Base-by-base conservation (phyloP, 2,888 invertebrate species). In the Aleiodes alternator region DNA sequence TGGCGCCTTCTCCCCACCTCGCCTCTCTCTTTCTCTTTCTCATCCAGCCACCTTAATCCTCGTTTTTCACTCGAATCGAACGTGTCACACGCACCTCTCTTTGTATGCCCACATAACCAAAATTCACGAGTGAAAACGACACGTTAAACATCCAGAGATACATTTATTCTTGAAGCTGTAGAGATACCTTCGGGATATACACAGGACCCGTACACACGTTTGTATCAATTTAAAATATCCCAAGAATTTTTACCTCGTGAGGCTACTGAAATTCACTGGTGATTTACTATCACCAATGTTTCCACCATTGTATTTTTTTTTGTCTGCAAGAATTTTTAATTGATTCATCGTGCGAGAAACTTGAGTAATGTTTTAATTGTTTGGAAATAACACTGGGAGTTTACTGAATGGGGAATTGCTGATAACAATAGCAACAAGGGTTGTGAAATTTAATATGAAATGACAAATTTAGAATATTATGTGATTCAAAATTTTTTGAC, bases 1-100 rank as follows among this genome's bases (percentile, higher is more conserved):
- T 75, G 75, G 75, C 75, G 75, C 75, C 75, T 71, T 70, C 51
- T 64, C 64, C 56, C 71, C 70, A 70, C 70, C 6, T 6, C 6
- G 34, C 34, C 34, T 6, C 34, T 34, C 61, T 53, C 64, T 23
- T 23, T 23, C 23, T 23, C 23, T 23, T 23, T 23, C 72, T 72
- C 50, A 31, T 53, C 16, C 61, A 16, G 0, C 14, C 14, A 53
- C 29, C 3, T 55, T 69, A 53, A 53, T 69, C 55, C 55, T 69
- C 55, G 38, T 69, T 68, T 68, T 68, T 68, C 50, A 68, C 51
- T 68, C 68, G 68, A 51, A 51, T 68, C 51, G 68, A 64, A 64
- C 64, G 68, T 51, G 51, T 51, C 68, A 64, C 64, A 64, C 48
- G 64, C 68, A 68, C 50, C 14, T 48, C 64, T 38, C 43, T 43